Evolutionary conservation across 2,888 invertebrate genomes (phyloP), one percentile per base, ranked within the genome.

Genomic region (Leptura quadrifasciata): DNA sequence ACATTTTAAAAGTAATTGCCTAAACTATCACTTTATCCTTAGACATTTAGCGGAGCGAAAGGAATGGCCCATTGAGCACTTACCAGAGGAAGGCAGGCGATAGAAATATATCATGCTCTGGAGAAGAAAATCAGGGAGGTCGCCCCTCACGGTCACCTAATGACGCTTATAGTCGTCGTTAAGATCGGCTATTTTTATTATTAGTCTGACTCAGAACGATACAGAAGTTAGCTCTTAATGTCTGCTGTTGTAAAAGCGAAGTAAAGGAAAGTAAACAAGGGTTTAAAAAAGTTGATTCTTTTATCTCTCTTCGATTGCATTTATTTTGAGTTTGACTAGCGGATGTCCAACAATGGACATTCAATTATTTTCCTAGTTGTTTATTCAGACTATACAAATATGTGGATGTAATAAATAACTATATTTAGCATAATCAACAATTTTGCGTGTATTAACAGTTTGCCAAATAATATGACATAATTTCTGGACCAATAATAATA

Each of bases 41-140:
- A 81, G 84, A 82, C 83, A 85, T 86, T 85, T 85, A 86, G 81
- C 85, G 81, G 81, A 86, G 87, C 87, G 86, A 85, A 85, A 87
- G 87, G 86, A 88, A 88, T 88, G 89, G 88, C 84, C 88, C 89
- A 88, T 88, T 87, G 87, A 85, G 87, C 86, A 87, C 86, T 88
- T 86, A 87, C 84, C 80, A 82, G 82, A 84, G 85, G 81, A 85
- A 84, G 79, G 83, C 84, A 80, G 82, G 77, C 79, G 83, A 81
- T 83, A 81, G 85, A 86, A 84, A 85, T 87, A 86, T 83, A 86
- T 87, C 87, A 86, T 83, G 85, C 61, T 67, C 54, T 57, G 81
- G 80, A 75, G 75, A 77, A 79, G 82, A 82, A 82, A 84, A 84
- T 82, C 82, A 82, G 83, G 84, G 80, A 85, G 84, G 81, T 82